A percentile compares a stretch with the other conserved stretches of the same genome.
Conservation (phyloP, 2,797 vertebrate genomes). For the Fratercula arctica region DNA sequence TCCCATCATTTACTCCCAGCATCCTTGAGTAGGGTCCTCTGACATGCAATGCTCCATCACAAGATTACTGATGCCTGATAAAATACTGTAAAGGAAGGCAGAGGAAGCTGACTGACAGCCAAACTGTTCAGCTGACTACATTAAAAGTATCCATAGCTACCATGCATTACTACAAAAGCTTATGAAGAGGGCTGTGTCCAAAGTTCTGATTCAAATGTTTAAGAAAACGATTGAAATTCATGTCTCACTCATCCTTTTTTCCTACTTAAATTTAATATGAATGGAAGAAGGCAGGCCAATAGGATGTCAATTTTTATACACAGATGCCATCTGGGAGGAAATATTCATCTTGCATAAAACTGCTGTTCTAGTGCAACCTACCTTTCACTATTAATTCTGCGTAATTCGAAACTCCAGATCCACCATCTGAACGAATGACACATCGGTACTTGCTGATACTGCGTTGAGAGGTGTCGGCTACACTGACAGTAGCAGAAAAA, state of each 20-base stretch:
- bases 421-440: conserved; percentile 92
- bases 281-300: background rate
- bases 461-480: conserved; percentile 92
- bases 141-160: background rate
- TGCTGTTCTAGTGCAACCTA: conserved; percentile 66
- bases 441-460: conserved; percentile 94
- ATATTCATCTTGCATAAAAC: rapidly evolving
- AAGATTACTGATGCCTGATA: background rate
- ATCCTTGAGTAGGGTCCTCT: background rate
- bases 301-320: rapidly evolving
- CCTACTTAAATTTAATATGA: background rate
- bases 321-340: background rate
- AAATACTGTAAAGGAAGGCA: background rate
- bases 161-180: background rate
- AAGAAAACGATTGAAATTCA: background rate
- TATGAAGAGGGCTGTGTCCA: background rate
- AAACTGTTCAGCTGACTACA: background rate
- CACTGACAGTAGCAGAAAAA: conserved; percentile 92
- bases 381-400: conserved; percentile 93
- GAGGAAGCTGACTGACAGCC: background rate
- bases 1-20: background rate
- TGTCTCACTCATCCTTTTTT: background rate
- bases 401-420: conserved; percentile 95
- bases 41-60: background rate
- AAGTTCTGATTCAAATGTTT: background rate